Percentiles rank a stretch among this genome's conserved stretches.
Conservation (phyloP, 2,113 vertebrate species). For the Zootoca vivipara region DNA sequence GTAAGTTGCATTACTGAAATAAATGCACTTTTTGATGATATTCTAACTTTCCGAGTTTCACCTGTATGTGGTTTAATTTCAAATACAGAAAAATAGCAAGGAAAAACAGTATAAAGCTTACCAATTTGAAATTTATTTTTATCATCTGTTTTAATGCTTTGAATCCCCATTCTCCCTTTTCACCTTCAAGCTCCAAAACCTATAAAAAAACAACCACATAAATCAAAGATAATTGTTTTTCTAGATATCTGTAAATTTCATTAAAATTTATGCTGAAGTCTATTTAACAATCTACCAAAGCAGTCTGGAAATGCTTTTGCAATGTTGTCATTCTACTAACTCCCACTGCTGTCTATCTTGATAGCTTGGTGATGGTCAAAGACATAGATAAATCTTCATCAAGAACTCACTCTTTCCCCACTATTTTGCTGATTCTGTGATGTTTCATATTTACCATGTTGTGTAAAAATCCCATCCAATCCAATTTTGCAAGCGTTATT, state of each 20-base stretch:
- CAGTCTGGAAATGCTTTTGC: neutral
- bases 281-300: neutral
- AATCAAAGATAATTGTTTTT: constrained; percentile 46
- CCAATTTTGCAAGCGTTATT: neutral
- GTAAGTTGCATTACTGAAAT: no score
- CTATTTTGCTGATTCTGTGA: neutral
- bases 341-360: neutral
- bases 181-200: constrained; percentile 98
- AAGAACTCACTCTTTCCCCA: neutral
- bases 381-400: neutral
- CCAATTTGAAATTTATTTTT: constrained; percentile 99
- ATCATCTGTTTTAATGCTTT: constrained; percentile 99
- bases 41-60: no score
- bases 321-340: neutral
- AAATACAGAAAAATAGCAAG: constrained; percentile 7
- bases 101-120: constrained; percentile 65
- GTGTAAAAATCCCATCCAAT: neutral
- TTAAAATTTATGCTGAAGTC: neutral
- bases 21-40: no score
- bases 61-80: constrained; percentile 31
- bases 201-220: constrained; percentile 56
- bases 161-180: constrained; percentile 99
- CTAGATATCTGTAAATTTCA: constrained; percentile 1
- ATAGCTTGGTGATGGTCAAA: neutral
- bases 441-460: neutral